Evolutionary conservation across 2,888 invertebrate genomes (phyloP), one percentile per base, ranked within the genome.

Genomic region (Drosophila mercatorum): DNA sequence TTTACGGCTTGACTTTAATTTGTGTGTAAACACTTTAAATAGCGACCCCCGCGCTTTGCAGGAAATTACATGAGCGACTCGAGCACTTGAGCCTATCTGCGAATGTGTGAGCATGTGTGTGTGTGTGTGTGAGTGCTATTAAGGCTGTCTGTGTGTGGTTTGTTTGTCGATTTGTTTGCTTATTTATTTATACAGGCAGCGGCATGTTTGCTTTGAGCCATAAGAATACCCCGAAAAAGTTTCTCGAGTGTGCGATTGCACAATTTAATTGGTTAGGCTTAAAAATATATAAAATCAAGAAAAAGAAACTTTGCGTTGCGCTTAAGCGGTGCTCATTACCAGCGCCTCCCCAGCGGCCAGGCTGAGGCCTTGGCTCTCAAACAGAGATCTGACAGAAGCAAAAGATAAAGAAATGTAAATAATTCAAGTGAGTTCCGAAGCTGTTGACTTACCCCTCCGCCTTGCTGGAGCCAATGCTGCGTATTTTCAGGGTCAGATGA

Each of bases 1-100:
- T 38, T 71, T 26, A 28, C 75, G 59, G 77, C 88, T 88, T 80
- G 88, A 88, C 90, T 85, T 85, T 88, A 85, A 85, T 85, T 85
- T 88, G 72, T 83, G 83, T 77, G 90, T 82, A 85, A 85, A 88
- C 83, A 85, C 86, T 89, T 85, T 89, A 85, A 89, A 80, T 70
- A 71, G 56, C 71, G 51, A 51, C 51, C 58, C 53, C 52, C 70
- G 26, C 34, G 26, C 26, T 57, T 52, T 41, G 4, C 28, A 14
- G 57, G 53, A 63, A 72, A 74, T 72, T 65, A 66, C 58, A 72
- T 52, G 70, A 66, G 69, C 60, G 59, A 28, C 51, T 46, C 58
- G 73, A 60, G 60, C 69, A 75, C 88, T 89, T 68, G 53, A 77
- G 75, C 74, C 73, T 70, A 74, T 69, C 74, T 57, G 38, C 31